Conservation (phyloP, 1,140 invertebrate species). For the Vanessa atalanta region DNA sequence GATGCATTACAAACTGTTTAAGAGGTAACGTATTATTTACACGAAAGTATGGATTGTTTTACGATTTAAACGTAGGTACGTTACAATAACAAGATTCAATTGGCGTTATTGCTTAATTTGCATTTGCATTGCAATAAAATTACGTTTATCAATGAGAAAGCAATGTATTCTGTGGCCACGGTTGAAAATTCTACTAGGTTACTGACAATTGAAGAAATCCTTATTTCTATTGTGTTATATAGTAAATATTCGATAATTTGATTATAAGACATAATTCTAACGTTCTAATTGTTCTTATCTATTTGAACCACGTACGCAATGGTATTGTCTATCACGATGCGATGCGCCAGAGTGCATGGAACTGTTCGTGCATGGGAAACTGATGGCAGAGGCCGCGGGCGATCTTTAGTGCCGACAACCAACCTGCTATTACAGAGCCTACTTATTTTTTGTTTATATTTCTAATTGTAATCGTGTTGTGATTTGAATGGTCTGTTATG, state of each 20-base stretch:
- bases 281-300: background rate
- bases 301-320: background rate
- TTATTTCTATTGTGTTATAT: too few relatives aligned
- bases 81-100: constrained; percentile 4
- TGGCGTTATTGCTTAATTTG: constrained; percentile 15
- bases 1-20: constrained; percentile 76
- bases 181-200: too few relatives aligned
- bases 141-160: constrained; percentile 6
- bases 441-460: background rate
- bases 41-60: background rate
- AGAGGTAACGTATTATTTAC: constrained; percentile 57
- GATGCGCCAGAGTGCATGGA: background rate
- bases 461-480: too few relatives aligned
- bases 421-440: background rate
- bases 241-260: background rate
- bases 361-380: background rate
- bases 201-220: too few relatives aligned
- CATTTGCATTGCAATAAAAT: constrained; percentile 5
- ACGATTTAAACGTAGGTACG: constrained; percentile 6
- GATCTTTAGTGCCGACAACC: background rate
- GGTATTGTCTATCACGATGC: constrained; percentile 9
- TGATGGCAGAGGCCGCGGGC: constrained; percentile 13
- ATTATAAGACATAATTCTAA: background rate
- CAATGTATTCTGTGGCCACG: background rate
- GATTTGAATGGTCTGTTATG: too few relatives aligned